Percentiles rank a stretch among this genome's conserved stretches.
Conservation (phyloP, 2,797 vertebrate genomes). For the Pseudomugil tenellus region DNA sequence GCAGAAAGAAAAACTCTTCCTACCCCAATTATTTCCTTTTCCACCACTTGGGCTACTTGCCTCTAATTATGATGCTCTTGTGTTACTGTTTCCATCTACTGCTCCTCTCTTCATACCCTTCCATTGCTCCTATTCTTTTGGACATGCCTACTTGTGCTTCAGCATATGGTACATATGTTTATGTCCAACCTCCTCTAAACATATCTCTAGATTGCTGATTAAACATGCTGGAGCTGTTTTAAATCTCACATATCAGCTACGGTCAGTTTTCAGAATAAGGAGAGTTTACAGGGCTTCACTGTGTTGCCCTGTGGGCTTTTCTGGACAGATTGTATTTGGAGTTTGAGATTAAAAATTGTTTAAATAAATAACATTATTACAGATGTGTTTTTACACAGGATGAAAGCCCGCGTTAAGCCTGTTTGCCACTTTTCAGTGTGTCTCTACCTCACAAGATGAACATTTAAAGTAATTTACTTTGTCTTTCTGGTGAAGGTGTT, state of each 20-base stretch:
- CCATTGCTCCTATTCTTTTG: constrained; percentile 13
- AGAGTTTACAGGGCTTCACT: constrained; percentile 21
- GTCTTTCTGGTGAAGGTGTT: constrained; percentile 3
- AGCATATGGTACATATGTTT: constrained; percentile 34
- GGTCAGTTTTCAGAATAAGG: constrained; percentile 23
- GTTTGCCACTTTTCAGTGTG: constrained; percentile 1
- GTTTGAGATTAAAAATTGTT: constrained; percentile 43
- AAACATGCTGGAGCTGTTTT: constrained; percentile 6
- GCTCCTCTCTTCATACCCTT: constrained; percentile 4
- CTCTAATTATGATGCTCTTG: constrained; percentile 47
- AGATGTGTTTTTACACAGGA: constrained; percentile 47
- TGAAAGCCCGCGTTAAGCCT: constrained; percentile 64
- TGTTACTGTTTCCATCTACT: constrained; percentile 36
- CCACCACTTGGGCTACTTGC: constrained; percentile 41
- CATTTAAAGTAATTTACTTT: too few relatives aligned
- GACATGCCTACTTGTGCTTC: constrained; percentile 67
- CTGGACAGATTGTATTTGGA: constrained; percentile 25
- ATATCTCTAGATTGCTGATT: constrained; percentile 32
- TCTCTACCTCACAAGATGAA: too few relatives aligned
- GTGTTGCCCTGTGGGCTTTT: constrained; percentile 8
- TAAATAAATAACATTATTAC: constrained; percentile 51
- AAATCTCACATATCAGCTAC: constrained; percentile 57
- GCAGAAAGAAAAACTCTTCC: constrained; percentile 14
- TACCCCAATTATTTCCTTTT: constrained; percentile 24
- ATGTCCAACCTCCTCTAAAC: constrained; percentile 25